Evolutionary conservation across 2,113 vertebrate genomes (phyloP).

Genomic region (Lathamus discolor): DNA sequence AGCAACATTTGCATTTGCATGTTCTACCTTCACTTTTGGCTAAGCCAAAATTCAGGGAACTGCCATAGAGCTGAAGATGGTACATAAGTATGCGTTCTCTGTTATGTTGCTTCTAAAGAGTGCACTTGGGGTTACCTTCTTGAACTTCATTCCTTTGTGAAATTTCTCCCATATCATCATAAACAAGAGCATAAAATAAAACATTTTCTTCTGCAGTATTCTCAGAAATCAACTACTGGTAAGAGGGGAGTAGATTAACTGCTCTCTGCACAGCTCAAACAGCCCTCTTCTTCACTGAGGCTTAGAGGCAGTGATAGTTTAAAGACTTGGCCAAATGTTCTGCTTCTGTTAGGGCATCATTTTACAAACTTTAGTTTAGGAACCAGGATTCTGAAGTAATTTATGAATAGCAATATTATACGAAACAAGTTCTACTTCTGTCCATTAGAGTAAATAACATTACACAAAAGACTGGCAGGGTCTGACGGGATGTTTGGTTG

Average conservation of each 20-base stretch:
- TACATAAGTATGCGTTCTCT: neutral
- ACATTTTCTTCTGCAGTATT: neutral
- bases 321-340: neutral
- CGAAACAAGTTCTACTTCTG: neutral
- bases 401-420: neutral
- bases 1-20: neutral
- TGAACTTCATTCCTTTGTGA: neutral
- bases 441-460: neutral
- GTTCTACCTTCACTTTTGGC: neutral
- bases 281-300: neutral
- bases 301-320: neutral
- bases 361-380: neutral
- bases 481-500: neutral
- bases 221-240: neutral
- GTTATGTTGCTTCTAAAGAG: rapidly evolving
- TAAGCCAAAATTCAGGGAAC: neutral
- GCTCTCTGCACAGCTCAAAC: neutral
- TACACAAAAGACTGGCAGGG: neutral
- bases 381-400: neutral
- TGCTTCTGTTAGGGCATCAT: neutral
- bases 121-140: neutral
- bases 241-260: neutral
- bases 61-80: neutral
- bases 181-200: neutral
- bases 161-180: neutral